A percentile compares a stretch with the other conserved stretches of the same genome.
phyloP scores from a whole-genome alignment of 2,888 invertebrate species.

The Osmoderma eremita region DNA sequence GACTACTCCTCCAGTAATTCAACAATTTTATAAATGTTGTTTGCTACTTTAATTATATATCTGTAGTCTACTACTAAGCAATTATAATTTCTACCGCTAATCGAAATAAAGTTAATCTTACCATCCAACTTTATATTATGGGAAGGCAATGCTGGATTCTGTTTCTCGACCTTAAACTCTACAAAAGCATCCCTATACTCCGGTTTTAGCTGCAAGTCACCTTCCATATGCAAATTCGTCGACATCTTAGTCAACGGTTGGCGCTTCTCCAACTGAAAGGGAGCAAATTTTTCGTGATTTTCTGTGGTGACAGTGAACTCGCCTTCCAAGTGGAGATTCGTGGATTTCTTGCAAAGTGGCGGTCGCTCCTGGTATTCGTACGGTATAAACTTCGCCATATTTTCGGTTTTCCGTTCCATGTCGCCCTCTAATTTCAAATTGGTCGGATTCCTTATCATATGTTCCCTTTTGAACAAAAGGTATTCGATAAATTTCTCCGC shows the following conservation, averaged over 20 bases:
- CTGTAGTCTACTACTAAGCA: no score
- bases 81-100: no score
- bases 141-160: constrained; percentile 53
- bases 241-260: constrained; percentile 61
- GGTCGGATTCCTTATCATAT: constrained; percentile 62
- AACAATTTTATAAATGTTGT: no score
- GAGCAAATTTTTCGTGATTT: constrained; percentile 61
- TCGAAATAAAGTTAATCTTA: background rate
- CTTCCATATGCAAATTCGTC: constrained; percentile 66
- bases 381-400: constrained; percentile 64
- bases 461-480: constrained; percentile 62
- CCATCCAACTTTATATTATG: constrained; percentile 63
- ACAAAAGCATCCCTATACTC: constrained; percentile 63
- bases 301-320: constrained; percentile 61
- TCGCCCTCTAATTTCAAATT: constrained; percentile 57
- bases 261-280: constrained; percentile 62
- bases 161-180: constrained; percentile 55
- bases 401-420: constrained; percentile 65
- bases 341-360: constrained; percentile 60
- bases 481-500: constrained; percentile 65
- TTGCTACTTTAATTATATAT: no score
- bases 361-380: constrained; percentile 63
- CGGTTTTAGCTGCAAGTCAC: constrained; percentile 62
- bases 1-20: no score
- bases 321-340: constrained; percentile 66